These are phyloP conservation scores for Frankliniella fusca DNA, from an alignment of 2,888 invertebrate genomes.

Conservation along the genomic window DNA sequence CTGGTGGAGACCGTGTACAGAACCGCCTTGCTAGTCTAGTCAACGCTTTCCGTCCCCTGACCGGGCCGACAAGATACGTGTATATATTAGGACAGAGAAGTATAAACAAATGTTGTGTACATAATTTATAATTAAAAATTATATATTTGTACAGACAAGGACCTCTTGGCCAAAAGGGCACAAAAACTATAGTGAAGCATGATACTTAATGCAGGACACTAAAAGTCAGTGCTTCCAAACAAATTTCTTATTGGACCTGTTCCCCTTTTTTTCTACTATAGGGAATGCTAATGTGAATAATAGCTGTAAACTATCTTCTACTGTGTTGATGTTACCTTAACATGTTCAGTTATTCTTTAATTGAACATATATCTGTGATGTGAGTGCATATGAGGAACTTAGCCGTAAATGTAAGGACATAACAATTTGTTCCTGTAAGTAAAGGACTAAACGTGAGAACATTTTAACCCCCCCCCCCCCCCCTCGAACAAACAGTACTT, in stretches of 20 bases:
- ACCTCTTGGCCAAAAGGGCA: conserved; percentile 19
- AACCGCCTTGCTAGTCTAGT: not conserved
- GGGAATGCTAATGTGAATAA: not conserved
- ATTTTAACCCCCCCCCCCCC: too few species aligned
- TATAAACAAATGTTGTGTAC: not conserved
- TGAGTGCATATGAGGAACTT: not conserved
- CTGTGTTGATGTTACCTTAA: conserved; percentile 16
- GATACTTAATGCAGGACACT: conserved; percentile 22
- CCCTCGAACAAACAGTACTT: too few species aligned
- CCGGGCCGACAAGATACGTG: not conserved
- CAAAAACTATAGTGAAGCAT: conserved; percentile 1
- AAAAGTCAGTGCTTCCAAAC: conserved; percentile 22
- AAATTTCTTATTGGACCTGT: conserved; percentile 20
- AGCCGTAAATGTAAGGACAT: not conserved
- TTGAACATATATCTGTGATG: conserved; percentile 26
- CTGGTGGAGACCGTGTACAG: conserved; percentile 2
- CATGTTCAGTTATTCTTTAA: conserved; percentile 14
- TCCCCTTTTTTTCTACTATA: not conserved
- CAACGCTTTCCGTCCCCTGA: not conserved
- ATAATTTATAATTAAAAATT: not conserved
- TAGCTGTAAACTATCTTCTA: not conserved
- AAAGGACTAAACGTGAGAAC: not conserved
- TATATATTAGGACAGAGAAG: not conserved
- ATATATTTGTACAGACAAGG: conserved; percentile 16
- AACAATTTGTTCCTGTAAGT: not conserved